Conservation (phyloP, 2,113 vertebrate genomes). For the Lampris megalopsis region DNA sequence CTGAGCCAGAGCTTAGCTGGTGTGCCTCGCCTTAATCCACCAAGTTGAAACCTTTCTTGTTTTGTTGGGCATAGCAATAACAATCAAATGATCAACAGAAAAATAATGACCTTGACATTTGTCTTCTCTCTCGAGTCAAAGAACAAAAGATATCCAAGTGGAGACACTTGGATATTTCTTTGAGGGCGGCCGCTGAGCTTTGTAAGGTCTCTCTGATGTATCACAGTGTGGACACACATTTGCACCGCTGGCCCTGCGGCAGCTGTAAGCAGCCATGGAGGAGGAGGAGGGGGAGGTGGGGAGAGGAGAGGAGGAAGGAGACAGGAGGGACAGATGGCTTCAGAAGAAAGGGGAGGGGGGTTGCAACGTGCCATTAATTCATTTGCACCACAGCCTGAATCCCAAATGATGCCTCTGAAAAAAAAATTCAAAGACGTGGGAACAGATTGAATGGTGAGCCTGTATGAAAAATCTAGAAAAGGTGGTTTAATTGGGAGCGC, state of each 20-base stretch:
- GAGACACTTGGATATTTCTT: neutral
- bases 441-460: slow-evolving; percentile 59
- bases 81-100: no score
- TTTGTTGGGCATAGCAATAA: no score
- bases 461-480: slow-evolving; percentile 25
- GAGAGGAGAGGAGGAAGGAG: slow-evolving; percentile 11
- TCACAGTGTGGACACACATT: neutral
- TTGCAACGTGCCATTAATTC: slow-evolving; percentile 37
- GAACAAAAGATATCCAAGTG: no score
- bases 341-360: slow-evolving; percentile 17
- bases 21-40: no score
- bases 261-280: slow-evolving; percentile 7
- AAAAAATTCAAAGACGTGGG: slow-evolving; percentile 63
- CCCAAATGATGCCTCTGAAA: slow-evolving; percentile 55
- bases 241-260: slow-evolving; percentile 5
- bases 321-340: slow-evolving; percentile 58
- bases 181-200: neutral
- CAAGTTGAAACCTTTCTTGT: no score
- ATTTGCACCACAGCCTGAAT: slow-evolving; percentile 59
- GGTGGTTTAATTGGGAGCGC: slow-evolving; percentile 51
- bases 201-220: neutral
- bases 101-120: no score
- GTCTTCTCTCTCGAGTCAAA: no score
- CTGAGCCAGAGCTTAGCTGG: no score
- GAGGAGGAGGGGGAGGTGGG: slow-evolving; percentile 8